phyloP scores from a whole-genome alignment of 2,113 vertebrate species.

The Nematolebias whitei region DNA sequence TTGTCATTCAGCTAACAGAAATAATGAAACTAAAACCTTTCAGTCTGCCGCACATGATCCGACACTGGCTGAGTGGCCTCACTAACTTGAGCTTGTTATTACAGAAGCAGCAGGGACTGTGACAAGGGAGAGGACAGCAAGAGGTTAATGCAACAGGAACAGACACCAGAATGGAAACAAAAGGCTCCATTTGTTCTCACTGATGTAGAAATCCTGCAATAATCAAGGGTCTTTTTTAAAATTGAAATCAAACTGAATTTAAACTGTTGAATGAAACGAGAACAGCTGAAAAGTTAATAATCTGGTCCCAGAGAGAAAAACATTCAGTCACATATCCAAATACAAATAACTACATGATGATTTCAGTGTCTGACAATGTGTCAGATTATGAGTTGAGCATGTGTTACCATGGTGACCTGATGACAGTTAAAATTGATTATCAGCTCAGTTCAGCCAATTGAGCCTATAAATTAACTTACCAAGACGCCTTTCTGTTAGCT shows the following conservation, averaged over 20 bases:
- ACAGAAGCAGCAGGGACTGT: slow-evolving; percentile 26
- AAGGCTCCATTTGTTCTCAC: slow-evolving; percentile 8
- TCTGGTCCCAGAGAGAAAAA: no score
- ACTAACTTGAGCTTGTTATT: slow-evolving; percentile 45
- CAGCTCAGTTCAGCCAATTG: no score
- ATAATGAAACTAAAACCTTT: slow-evolving; percentile 33
- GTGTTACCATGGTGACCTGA: no score
- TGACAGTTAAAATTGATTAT: no score
- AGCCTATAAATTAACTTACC: no score
- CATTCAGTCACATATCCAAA: no score
- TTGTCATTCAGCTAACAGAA: slow-evolving; percentile 56
- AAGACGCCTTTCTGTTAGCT: no score
- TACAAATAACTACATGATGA: no score
- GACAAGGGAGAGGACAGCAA: slow-evolving; percentile 39
- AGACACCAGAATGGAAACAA: slow-evolving; percentile 2
- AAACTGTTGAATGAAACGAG: neutral
- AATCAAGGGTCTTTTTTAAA: neutral
- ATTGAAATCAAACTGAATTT: neutral
- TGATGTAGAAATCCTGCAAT: neutral
- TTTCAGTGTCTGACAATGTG: no score
- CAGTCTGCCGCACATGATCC: slow-evolving; percentile 50
- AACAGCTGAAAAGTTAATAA: no score
- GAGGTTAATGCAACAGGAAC: slow-evolving; percentile 19
- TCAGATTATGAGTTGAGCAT: no score
- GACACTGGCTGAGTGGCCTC: slow-evolving; percentile 34